These are phyloP conservation scores for Diarsia brunnea DNA, from an alignment of 2,888 invertebrate genomes.

Conservation along the genomic window DNA sequence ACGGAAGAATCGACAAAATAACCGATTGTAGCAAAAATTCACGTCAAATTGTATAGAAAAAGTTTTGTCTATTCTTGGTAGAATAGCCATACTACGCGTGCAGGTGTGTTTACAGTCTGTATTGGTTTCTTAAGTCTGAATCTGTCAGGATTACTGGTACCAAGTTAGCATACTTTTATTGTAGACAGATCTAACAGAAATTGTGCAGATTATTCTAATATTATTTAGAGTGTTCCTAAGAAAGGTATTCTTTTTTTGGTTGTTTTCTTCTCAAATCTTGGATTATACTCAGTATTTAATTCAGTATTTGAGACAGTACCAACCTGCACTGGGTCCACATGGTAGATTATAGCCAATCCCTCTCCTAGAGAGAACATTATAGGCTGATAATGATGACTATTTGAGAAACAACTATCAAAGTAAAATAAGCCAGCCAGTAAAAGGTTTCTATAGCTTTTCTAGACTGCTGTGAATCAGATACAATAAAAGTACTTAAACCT, in stretches of 20 bases:
- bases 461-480: not conserved
- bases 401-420: too few species aligned
- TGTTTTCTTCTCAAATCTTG: not conserved
- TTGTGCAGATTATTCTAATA: not conserved
- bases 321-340: too few species aligned
- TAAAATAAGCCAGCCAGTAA: not conserved
- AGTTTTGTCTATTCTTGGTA: too few species aligned
- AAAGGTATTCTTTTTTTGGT: not conserved
- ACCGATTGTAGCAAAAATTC: too few species aligned
- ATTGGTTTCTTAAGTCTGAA: slow-evolving; percentile 12
- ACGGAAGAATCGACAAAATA: too few species aligned
- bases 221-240: not conserved
- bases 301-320: too few species aligned
- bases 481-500: not conserved
- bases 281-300: not conserved
- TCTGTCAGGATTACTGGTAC: slow-evolving; percentile 27
- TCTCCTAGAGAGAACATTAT: too few species aligned
- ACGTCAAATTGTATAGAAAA: too few species aligned
- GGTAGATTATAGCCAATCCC: too few species aligned
- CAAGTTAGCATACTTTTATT: slow-evolving; percentile 12
- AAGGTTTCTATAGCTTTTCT: not conserved
- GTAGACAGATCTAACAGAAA: slow-evolving; percentile 27
- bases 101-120: slow-evolving; percentile 8
- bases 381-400: too few species aligned
- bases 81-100: too few species aligned